Evolutionary conservation across 1,140 invertebrate genomes (phyloP), one percentile per base, ranked within the genome.

Genomic region (Aphelenchoides fujianensis): DNA sequence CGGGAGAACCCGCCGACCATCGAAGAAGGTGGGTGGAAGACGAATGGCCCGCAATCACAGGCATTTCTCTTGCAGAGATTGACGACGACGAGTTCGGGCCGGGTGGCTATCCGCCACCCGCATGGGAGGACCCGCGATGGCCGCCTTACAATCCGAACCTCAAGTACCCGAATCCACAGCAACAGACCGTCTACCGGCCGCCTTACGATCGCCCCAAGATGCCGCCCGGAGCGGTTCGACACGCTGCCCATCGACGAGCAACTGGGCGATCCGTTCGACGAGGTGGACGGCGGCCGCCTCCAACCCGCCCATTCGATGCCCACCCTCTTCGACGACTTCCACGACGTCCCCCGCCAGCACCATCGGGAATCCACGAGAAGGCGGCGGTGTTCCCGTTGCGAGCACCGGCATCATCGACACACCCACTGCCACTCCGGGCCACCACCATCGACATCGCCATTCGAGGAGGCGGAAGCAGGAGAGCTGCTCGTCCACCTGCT

Each of bases 271-370:
- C 12, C 5, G 27, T 59, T 59, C 34, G 23, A 59, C 19, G 5
- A 5, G 5, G 34, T 59, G 12, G 19, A 19, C 5, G 27, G 5
- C 5, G 55, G 34, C 28, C 19, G 55, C 41, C 23, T 48, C 12
- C 55, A 59, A 59, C 66, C 34, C 12, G 68, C 69, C 16, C 70
- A 73, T 41, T 71, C 68, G 19, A 31, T 71, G 70, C 71, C 71
- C 34, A 63, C 71, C 2, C 31, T 73, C 2, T 73, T 73, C 53
- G 71, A 73, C 54, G 71, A 73, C 55, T 73, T 73, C 55, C 48
- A 37, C 3, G 71, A 73, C 53, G 71, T 73, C n/a, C 71, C 71
- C 35, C 71, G 71, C 0, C 69, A 70, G 31, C 32, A 71, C 16
- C 68, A 72, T 30, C 16, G 69, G 30, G 9, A 27, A 23, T 70